Conservation (phyloP, 1,140 invertebrate species). For the Mya arenaria region DNA sequence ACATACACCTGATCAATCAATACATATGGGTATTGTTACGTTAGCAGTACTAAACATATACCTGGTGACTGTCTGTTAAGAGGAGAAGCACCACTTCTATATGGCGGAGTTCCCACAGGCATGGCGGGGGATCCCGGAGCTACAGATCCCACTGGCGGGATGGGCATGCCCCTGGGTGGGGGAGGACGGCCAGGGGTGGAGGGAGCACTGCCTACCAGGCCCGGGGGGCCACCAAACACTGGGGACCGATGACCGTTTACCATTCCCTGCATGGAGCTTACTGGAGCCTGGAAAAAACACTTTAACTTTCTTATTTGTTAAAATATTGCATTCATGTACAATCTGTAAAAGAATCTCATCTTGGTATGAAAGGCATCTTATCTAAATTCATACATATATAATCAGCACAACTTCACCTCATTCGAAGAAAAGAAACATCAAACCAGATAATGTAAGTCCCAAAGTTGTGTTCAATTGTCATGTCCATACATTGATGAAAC, state of each 20-base stretch:
- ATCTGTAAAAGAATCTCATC: too few relatives aligned
- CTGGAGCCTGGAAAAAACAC: background rate
- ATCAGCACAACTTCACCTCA: too few relatives aligned
- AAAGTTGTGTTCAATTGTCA: too few relatives aligned
- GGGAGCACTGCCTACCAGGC: background rate
- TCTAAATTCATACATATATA: too few relatives aligned
- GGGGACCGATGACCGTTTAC: constrained; percentile 40
- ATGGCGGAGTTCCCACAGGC: background rate
- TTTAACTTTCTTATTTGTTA: too few relatives aligned
- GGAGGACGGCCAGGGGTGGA: background rate
- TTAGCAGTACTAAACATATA: background rate
- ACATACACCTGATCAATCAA: too few relatives aligned
- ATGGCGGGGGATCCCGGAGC: background rate
- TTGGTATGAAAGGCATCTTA: too few relatives aligned
- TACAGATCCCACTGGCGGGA: background rate
- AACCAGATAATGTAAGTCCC: too few relatives aligned
- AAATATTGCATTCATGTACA: too few relatives aligned
- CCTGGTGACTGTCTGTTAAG: constrained; percentile 43
- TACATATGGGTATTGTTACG: too few relatives aligned
- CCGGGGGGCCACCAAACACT: background rate
- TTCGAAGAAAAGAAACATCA: too few relatives aligned
- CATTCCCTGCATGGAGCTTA: background rate
- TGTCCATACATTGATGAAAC: too few relatives aligned
- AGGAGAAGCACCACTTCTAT: background rate
- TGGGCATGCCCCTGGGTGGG: background rate